Conservation (phyloP, 2,888 invertebrate genomes). For the Cryptus viduatorius region DNA sequence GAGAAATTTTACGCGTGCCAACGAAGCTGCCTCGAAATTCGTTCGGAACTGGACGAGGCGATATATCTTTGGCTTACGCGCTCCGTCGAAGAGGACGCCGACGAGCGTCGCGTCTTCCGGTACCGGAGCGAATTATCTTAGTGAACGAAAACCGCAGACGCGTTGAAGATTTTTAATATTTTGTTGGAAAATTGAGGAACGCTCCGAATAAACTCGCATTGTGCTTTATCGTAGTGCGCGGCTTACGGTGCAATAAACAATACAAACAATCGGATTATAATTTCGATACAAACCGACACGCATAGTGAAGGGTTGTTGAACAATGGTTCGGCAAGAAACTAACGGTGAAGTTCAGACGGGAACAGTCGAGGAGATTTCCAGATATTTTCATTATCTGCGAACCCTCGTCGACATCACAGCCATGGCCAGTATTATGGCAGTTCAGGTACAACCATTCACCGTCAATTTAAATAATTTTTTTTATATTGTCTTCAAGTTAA, state of each 20-base stretch:
- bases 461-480: background rate
- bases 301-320: slow-evolving; percentile 25
- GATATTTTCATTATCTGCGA: slow-evolving; percentile 77
- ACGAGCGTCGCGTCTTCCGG: slow-evolving; percentile 51
- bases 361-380: slow-evolving; percentile 75
- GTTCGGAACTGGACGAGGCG: background rate
- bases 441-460: slow-evolving; percentile 75
- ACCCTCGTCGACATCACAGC: slow-evolving; percentile 80
- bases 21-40: slow-evolving; percentile 3
- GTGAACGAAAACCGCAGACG: slow-evolving; percentile 66
- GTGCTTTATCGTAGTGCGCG: slow-evolving; percentile 13
- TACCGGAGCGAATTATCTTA: slow-evolving; percentile 36
- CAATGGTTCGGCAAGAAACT: slow-evolving; percentile 77
- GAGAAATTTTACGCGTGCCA: background rate
- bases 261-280: slow-evolving; percentile 12
- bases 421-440: slow-evolving; percentile 80
- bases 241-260: background rate
- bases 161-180: slow-evolving; percentile 65
- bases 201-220: background rate
- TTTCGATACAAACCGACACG: background rate
- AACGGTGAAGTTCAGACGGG: slow-evolving; percentile 75
- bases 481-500: background rate
- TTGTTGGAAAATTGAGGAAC: background rate
- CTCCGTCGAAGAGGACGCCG: slow-evolving; percentile 37
- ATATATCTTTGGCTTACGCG: background rate